Base-by-base conservation (phyloP, 2,888 invertebrate species). In the Leptopilina syphax region DNA sequence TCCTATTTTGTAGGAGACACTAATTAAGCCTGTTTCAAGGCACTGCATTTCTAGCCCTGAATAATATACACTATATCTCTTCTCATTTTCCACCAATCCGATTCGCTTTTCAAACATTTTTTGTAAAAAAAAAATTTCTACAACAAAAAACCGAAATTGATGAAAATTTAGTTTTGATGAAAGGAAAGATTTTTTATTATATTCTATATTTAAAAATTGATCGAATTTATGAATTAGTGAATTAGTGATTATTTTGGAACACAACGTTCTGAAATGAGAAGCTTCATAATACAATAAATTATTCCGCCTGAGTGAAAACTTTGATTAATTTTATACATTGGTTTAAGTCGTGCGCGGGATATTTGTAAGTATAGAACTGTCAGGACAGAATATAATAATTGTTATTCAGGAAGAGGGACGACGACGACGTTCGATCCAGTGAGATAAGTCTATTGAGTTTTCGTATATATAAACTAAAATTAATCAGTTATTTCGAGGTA, bases 21-120 rank as follows among this genome's bases (percentile, higher is more conserved):
- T 89, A 91, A 90, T 91, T 91, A 91, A 90, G 90, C 90, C 88
- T 86, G 88, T 90, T 90, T 88, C 84, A 85, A 82, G 89, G 87
- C 89, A 89, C 88, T 41, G 57, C 34, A 57, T 27, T 7, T 34
- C 41, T 57, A 73, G 47, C 8, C 87, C 10, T 10, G 54, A 73
- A 34, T 57, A 73, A 41, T 57, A 41, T 34, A 34, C 3, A 34
- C 1, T 34, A 34, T 34, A 27, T 27, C 1, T 27, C 1, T 34
- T 41, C 34, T 57, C 57, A 54, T 73, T 70, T 70, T 70, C 54
- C 57, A 24, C 34, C 73, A 73, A 57, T 73, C 57, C 18, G 18
- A 57, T 50, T 73, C 34, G 34, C 34, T 34, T 34, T 34, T 34
- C 34, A 34, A 34, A 34, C 34, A 34, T 34, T 34, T 34, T 34